Conservation (phyloP, 2,888 invertebrate species). For the Amiota mariae region DNA sequence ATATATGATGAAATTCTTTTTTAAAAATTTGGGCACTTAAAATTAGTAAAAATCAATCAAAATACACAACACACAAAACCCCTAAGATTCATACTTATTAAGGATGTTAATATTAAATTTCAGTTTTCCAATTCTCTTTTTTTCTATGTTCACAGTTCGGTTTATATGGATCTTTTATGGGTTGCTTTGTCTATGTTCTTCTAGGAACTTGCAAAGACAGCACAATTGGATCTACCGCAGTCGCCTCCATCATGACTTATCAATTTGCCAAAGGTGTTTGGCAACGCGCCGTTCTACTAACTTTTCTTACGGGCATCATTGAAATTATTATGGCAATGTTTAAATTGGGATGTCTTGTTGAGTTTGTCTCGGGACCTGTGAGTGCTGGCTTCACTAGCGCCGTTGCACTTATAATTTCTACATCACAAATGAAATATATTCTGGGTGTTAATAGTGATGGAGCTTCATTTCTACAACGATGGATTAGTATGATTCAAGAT, state of each 20-base stretch:
- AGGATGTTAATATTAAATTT: background rate
- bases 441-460: conserved; percentile 83
- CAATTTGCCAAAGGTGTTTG: conserved; percentile 80
- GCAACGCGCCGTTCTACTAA: conserved; percentile 83
- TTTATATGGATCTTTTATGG: conserved; percentile 92
- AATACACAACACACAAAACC: conserved; percentile 22
- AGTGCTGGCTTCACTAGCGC: conserved; percentile 92
- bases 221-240: conserved; percentile 94
- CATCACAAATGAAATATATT: conserved; percentile 89
- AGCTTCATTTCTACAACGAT: conserved; percentile 84
- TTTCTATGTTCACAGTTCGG: conserved; percentile 80
- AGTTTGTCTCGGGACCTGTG: conserved; percentile 92
- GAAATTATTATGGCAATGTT: conserved; percentile 87
- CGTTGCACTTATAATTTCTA: conserved; percentile 89
- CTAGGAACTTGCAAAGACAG: conserved; percentile 94
- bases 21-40: background rate
- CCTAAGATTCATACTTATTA: conserved; percentile 5
- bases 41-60: too few species aligned
- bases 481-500: conserved; percentile 82
- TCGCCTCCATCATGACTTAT: conserved; percentile 89
- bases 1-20: background rate
- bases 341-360: conserved; percentile 88
- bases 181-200: conserved; percentile 91
- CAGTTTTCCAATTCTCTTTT: background rate
- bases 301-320: conserved; percentile 83